Conservation (phyloP, 2,113 vertebrate genomes). For the Uropsilus gracilis region DNA sequence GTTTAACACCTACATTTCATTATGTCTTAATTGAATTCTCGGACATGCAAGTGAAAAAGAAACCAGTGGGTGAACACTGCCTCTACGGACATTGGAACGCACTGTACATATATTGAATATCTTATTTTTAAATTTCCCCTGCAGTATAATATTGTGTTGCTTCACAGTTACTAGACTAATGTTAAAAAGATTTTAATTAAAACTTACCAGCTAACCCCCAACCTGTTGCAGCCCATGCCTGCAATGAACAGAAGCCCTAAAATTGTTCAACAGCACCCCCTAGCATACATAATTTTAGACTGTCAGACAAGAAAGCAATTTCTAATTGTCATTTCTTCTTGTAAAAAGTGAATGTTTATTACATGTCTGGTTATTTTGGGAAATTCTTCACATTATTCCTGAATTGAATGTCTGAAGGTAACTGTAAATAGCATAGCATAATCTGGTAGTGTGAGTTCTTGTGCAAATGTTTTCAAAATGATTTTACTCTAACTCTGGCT, state of each 20-base stretch:
- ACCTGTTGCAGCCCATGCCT: neutral
- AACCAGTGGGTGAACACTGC: slow-evolving; percentile 5
- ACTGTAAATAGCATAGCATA: neutral
- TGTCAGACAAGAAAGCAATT: neutral
- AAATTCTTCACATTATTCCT: neutral
- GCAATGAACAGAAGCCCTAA: neutral
- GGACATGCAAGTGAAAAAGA: neutral
- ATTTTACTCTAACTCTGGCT: slow-evolving; percentile 3
- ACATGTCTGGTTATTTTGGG: neutral
- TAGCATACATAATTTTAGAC: slow-evolving; percentile 40
- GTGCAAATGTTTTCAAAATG: slow-evolving; percentile 16
- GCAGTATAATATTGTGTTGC: slow-evolving; percentile 8
- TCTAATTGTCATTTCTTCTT: slow-evolving; percentile 22
- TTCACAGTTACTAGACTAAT: slow-evolving; percentile 38
- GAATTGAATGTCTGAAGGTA: neutral
- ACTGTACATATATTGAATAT: slow-evolving; percentile 34
- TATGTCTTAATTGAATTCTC: slow-evolving; percentile 49
- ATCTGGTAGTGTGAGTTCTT: neutral
- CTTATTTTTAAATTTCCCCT: slow-evolving; percentile 40
- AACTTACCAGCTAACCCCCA: neutral
- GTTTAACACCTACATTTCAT: neutral
- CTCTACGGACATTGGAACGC: neutral
- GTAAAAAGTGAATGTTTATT: neutral
- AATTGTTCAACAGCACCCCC: slow-evolving; percentile 54
- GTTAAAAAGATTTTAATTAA: slow-evolving; percentile 58